phyloP scores from a whole-genome alignment of 2,113 vertebrate genomes.

The Vimba vimba region DNA sequence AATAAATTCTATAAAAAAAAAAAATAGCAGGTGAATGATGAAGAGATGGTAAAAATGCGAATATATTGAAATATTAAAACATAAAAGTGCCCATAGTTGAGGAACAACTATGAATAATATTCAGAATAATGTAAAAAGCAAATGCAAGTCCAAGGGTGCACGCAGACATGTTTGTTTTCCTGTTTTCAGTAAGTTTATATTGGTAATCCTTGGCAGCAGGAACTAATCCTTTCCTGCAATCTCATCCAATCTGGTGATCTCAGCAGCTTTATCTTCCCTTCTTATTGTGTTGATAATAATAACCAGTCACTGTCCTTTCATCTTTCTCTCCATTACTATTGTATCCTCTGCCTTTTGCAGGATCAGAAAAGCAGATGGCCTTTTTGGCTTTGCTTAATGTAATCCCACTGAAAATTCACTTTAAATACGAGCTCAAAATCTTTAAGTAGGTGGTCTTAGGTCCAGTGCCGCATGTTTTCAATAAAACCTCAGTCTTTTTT shows the following conservation, averaged over 20 bases:
- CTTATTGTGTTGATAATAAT: conserved; percentile 59
- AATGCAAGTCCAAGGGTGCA: neutral
- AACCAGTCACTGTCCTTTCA: conserved; percentile 24
- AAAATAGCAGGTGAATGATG: too few species aligned
- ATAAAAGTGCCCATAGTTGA: neutral
- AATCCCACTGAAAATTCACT: conserved; percentile 54
- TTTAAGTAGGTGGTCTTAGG: conserved; percentile 53
- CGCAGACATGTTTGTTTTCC: neutral
- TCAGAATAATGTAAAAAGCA: neutral
- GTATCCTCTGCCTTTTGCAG: conserved; percentile 22
- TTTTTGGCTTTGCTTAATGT: conserved; percentile 43
- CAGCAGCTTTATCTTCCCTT: conserved; percentile 56
- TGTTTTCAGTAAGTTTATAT: conserved; percentile 50
- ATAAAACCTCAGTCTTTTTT: conserved; percentile 20
- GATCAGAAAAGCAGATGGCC: conserved; percentile 51
- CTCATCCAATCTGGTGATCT: conserved; percentile 55
- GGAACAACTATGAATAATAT: neutral
- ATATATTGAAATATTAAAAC: neutral
- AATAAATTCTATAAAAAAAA: too few species aligned
- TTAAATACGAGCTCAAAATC: conserved; percentile 53
- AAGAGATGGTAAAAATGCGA: too few species aligned
- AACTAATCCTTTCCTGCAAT: conserved; percentile 56
- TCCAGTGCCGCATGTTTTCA: conserved; percentile 31
- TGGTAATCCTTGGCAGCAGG: conserved; percentile 52
- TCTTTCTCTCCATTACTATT: conserved; percentile 44